Percentiles rank a stretch among this genome's conserved stretches.
Evolutionary conservation across 2,888 invertebrate species (phyloP).

Genomic region (Drosophila percnosoma): DNA sequence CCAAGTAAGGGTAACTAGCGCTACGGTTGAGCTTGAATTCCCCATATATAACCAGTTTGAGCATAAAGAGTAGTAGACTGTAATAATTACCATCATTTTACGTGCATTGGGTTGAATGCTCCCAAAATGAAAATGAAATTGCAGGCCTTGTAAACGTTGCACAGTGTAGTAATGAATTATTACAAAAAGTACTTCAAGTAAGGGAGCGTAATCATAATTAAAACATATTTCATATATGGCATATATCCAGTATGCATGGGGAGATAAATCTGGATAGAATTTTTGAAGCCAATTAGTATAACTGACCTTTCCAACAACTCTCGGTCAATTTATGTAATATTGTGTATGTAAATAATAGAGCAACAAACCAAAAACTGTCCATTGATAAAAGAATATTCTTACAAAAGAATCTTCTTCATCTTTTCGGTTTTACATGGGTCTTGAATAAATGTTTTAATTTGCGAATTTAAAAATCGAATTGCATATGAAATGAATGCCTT

Average conservation of each 20-base stretch:
- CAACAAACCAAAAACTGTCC: not conserved
- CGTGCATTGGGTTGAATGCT: conserved; percentile 65
- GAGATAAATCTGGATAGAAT: not conserved
- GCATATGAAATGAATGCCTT: conserved; percentile 19
- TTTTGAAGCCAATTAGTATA: not conserved
- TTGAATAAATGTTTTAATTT: not conserved
- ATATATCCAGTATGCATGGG: not conserved
- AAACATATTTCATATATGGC: not conserved
- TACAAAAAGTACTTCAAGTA: not conserved
- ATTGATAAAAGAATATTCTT: not conserved
- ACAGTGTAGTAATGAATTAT: conserved; percentile 24
- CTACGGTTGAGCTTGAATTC: conserved; percentile 53
- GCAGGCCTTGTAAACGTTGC: conserved; percentile 43
- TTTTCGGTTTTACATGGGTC: not conserved
- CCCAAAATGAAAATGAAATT: conserved; percentile 65
- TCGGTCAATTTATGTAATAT: not conserved
- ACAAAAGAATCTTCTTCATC: not conserved
- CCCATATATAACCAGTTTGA: conserved; percentile 47
- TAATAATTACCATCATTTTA: conserved; percentile 57
- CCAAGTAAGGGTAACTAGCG: conserved; percentile 50
- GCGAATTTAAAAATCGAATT: conserved; percentile 3
- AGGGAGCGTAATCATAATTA: not conserved
- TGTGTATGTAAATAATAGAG: not conserved
- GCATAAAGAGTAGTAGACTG: conserved; percentile 48
- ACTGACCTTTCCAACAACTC: not conserved